phyloP scores from a whole-genome alignment of 2,797 vertebrate species.

The Paramormyrops hopkinsi region DNA sequence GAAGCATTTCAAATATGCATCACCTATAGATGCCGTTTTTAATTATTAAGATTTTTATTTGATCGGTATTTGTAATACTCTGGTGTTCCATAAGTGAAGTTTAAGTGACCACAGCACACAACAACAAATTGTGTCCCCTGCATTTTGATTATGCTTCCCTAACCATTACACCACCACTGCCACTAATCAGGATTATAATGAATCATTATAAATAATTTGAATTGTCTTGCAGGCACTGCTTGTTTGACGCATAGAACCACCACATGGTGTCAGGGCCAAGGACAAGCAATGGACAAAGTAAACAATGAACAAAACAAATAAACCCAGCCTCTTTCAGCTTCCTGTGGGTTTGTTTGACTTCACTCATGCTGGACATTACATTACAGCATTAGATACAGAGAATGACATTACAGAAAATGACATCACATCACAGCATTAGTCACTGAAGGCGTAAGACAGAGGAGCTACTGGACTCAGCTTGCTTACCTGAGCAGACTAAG shows the following conservation, averaged over 20 bases:
- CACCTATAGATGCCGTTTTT: background rate
- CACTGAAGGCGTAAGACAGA: background rate
- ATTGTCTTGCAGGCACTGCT: background rate
- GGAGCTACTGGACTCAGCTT: background rate
- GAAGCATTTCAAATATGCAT: background rate
- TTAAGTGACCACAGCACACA: background rate
- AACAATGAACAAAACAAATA: background rate
- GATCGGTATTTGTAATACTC: background rate
- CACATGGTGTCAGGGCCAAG: background rate
- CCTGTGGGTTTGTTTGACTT: background rate
- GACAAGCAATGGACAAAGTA: background rate
- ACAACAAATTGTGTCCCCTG: background rate
- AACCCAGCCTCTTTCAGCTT: background rate
- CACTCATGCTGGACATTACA: background rate
- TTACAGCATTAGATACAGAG: background rate
- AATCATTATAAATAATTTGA: background rate
- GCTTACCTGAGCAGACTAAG: conserved; percentile 33
- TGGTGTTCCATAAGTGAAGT: background rate
- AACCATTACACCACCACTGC: background rate
- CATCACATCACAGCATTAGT: background rate
- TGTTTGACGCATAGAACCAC: background rate
- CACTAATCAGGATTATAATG: background rate
- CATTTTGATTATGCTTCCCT: background rate
- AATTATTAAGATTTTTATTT: background rate
- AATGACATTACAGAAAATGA: background rate